Evolutionary conservation across 2,888 invertebrate species (phyloP), one percentile per base, ranked within the genome.

Genomic region (Andrena bicolor): DNA sequence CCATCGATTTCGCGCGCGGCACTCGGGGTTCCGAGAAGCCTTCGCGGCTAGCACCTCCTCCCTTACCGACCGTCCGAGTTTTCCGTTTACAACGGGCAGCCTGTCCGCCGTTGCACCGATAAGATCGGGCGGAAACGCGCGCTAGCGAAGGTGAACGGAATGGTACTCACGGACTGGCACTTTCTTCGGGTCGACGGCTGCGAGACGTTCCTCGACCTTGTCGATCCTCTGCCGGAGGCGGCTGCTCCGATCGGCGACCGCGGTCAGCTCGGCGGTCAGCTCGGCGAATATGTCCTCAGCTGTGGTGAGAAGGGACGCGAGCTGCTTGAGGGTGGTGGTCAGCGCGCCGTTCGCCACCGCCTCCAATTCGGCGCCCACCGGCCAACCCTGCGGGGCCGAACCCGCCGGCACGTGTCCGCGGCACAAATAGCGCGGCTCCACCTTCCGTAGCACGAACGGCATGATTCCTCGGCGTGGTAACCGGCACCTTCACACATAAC

Each of bases 141-240:
- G 41, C 41, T 6, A 20, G n/a, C 4, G 26, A 63, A 60, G 51
- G 35, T 83, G 72, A 51, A 70, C 53, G 16, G 41, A 56, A 23
- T 13, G 66, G 60, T 95, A 98, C 98, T 98, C 95, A 98, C 98
- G 98, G 95, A 98, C 98, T 96, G 98, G 96, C 93, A 98, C 97
- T 94, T 96, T 97, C 95, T 97, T 98, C 82, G 98, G 98, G 94
- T 98, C 97, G 94, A 96, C 97, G 85, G 95, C 95, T 91, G 95
- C 95, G 90, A 98, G 96, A 91, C 96, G 95, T 89, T 96, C 96
- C 92, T 97, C 96, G 90, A 98, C 96, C 89, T 94, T 95, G 89
- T 95, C 95, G 90, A 98, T 95, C 93, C 96, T 96, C 76, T 94
- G 94, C 93, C 96, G 96, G 76, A 98, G 96, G 68, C 94, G 94